A percentile compares a stretch with the other conserved stretches of the same genome.
Conservation (phyloP, 2,888 invertebrate species). For the Cybosia mesomella region DNA sequence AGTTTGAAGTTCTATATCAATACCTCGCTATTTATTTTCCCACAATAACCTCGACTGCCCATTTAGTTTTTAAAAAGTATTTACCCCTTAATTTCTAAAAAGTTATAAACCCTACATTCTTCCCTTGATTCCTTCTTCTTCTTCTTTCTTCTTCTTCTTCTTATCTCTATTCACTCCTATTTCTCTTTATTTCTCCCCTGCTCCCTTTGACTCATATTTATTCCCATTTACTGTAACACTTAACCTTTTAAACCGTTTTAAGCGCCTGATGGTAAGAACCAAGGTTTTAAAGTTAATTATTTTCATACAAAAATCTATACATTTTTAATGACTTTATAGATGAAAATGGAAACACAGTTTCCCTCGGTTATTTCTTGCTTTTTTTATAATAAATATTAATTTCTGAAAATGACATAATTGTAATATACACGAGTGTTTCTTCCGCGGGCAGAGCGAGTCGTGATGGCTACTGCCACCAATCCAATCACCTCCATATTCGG, state of each 20-base stretch:
- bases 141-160: no score
- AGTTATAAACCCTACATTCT: background rate
- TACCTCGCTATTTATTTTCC: no score
- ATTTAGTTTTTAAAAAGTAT: no score
- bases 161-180: background rate
- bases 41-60: no score
- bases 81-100: background rate
- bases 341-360: background rate
- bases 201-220: background rate
- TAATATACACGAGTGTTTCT: slow-evolving; percentile 12
- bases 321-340: background rate
- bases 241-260: no score
- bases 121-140: no score
- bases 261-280: background rate
- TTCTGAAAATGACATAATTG: background rate
- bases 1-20: background rate
- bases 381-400: background rate
- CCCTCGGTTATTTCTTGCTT: background rate
- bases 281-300: background rate
- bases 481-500: slow-evolving; percentile 92
- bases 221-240: background rate
- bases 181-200: background rate
- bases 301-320: background rate
- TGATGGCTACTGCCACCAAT: slow-evolving; percentile 86
- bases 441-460: slow-evolving; percentile 1